Evolutionary conservation across 1,140 invertebrate species (phyloP).

Genomic region (Thaumatotibia leucotreta): DNA sequence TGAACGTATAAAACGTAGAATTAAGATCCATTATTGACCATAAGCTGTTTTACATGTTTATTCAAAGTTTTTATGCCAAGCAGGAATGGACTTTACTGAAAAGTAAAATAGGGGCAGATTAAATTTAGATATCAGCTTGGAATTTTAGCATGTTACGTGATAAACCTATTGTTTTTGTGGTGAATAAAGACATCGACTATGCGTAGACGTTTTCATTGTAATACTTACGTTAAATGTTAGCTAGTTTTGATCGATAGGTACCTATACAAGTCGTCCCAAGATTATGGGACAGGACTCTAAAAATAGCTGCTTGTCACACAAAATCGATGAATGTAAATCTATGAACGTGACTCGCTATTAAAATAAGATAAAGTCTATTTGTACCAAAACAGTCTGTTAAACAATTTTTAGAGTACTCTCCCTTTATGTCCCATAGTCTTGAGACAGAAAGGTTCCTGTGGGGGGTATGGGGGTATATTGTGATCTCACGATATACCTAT

Average conservation of each 20-base stretch:
- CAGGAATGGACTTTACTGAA: neutral
- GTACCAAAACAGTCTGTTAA: too few species aligned
- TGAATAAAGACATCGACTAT: constrained; percentile 12
- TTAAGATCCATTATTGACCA: neutral
- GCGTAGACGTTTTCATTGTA: constrained; percentile 7
- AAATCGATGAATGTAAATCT: too few species aligned
- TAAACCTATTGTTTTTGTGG: constrained; percentile 12
- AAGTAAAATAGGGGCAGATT: neutral
- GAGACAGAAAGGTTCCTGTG: neutral
- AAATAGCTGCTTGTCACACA: too few species aligned
- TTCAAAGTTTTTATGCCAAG: neutral
- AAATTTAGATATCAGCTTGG: neutral
- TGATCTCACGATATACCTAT: too few species aligned
- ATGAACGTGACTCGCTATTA: too few species aligned
- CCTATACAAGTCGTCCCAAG: too few species aligned
- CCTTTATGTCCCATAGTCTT: too few species aligned
- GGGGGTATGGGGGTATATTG: neutral
- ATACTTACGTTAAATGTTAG: neutral
- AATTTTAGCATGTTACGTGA: constrained; percentile 6
- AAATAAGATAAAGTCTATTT: too few species aligned
- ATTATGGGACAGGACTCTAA: too few species aligned
- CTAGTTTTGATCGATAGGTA: neutral
- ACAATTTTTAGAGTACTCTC: too few species aligned
- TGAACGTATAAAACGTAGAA: neutral
- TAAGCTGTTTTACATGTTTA: neutral